Percentiles rank a stretch among this genome's conserved stretches.
These are phyloP conservation scores for Nasua narica DNA, from an alignment of 2,797 vertebrate genomes.

Conservation along the genomic window DNA sequence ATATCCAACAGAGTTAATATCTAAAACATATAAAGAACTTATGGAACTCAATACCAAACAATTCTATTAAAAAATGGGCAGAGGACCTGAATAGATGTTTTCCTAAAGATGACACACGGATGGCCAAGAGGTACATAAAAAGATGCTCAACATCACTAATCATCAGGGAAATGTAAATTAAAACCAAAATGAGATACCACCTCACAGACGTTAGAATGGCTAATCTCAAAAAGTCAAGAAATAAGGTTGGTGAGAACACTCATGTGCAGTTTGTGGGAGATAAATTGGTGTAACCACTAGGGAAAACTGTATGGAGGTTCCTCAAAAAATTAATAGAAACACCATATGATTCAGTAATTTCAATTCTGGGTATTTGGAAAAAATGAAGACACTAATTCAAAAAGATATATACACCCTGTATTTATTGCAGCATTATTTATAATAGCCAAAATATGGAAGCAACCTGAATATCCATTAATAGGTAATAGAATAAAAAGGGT, in stretches of 20 bases:
- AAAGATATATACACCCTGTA: background rate
- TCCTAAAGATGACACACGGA: background rate
- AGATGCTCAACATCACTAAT: too few relatives aligned
- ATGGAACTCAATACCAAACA: background rate
- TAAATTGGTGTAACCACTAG: too few relatives aligned
- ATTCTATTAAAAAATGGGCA: background rate
- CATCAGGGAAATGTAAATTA: too few relatives aligned
- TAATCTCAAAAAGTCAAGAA: too few relatives aligned
- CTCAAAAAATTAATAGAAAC: too few relatives aligned
- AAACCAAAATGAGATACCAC: too few relatives aligned
- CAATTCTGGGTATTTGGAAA: background rate
- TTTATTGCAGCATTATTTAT: background rate
- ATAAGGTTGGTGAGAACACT: too few relatives aligned
- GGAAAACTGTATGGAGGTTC: too few relatives aligned
- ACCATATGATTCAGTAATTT: too few relatives aligned
- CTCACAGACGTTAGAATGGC: too few relatives aligned
- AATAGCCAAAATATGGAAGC: background rate
- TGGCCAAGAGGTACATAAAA: background rate
- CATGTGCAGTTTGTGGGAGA: too few relatives aligned
- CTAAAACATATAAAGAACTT: background rate
- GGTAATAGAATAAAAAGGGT: background rate
- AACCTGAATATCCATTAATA: background rate
- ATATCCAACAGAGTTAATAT: background rate
- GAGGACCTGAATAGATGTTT: background rate
- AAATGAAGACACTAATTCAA: background rate